Percentiles rank a stretch among this genome's conserved stretches.
phyloP scores from a whole-genome alignment of 1,140 invertebrate genomes.

The Calosoma granatense region DNA sequence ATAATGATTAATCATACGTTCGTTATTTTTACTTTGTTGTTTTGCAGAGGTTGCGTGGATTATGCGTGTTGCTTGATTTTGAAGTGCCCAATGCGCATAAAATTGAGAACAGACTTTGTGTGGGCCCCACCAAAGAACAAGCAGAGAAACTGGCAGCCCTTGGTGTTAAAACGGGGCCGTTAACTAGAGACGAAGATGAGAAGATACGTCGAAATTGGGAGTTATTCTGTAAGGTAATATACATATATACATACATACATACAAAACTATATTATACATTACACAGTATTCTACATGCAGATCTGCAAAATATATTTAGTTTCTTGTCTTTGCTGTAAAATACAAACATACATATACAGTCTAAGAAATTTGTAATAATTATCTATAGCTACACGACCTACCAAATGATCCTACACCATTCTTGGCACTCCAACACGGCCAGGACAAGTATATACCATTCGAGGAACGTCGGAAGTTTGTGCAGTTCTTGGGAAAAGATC shows the following conservation, averaged over 20 bases:
- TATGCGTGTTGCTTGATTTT: background rate
- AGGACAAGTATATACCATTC: slow-evolving; percentile 24
- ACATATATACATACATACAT: too few relatives aligned
- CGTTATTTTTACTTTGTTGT: too few relatives aligned
- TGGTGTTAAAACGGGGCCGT: background rate
- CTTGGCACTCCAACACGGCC: background rate
- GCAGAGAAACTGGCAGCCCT: background rate
- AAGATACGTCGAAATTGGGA: background rate
- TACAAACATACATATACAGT: too few relatives aligned
- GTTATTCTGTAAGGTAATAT: background rate
- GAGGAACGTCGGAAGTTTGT: slow-evolving; percentile 36
- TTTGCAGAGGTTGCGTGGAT: background rate
- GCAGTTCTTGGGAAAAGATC: slow-evolving; percentile 35
- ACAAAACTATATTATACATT: too few relatives aligned
- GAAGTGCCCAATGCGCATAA: background rate
- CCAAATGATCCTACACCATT: background rate
- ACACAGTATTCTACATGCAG: too few relatives aligned
- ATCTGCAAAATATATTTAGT: background rate
- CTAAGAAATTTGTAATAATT: too few relatives aligned
- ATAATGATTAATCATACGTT: too few relatives aligned
- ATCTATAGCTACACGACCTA: background rate
- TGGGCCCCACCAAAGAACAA: background rate
- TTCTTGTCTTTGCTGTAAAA: too few relatives aligned
- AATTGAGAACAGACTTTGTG: background rate
- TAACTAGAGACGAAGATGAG: background rate